Conservation (phyloP, 2,797 vertebrate species). For the Echeneis naucrates region DNA sequence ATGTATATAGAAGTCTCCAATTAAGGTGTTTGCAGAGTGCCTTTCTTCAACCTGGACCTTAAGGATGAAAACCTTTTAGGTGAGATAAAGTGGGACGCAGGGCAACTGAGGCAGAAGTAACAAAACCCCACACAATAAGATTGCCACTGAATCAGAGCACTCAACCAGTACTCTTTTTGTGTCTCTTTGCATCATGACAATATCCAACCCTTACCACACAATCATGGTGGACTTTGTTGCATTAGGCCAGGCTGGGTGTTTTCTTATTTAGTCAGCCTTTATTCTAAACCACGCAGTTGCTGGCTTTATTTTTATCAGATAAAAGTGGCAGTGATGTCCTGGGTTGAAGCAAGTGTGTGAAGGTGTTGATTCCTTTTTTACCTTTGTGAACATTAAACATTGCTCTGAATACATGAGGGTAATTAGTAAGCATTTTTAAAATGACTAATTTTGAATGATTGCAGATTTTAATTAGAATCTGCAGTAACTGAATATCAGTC, state of each 20-base stretch:
- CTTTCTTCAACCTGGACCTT: constrained; percentile 42
- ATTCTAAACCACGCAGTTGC: neutral
- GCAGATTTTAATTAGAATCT: neutral
- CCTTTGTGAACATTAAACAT: neutral
- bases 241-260: neutral
- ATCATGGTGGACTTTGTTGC: neutral
- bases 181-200: neutral
- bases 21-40: constrained; percentile 36
- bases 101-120: constrained; percentile 9
- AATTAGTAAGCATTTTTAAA: neutral
- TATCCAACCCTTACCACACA: neutral
- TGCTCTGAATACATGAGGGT: neutral
- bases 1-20: constrained; percentile 31
- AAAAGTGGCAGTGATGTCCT: neutral
- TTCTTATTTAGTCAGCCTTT: neutral
- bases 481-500: neutral
- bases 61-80: constrained; percentile 47
- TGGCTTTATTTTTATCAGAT: neutral
- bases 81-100: constrained; percentile 1
- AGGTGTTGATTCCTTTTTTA: too few relatives aligned
- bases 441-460: neutral
- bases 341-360: neutral
- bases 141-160: too few relatives aligned
- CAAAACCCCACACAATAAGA: constrained; percentile 10
- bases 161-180: too few relatives aligned